A percentile compares a stretch with the other conserved stretches of the same genome.
Evolutionary conservation across 2,797 vertebrate genomes (phyloP).

Genomic region (Alosa sapidissima): DNA sequence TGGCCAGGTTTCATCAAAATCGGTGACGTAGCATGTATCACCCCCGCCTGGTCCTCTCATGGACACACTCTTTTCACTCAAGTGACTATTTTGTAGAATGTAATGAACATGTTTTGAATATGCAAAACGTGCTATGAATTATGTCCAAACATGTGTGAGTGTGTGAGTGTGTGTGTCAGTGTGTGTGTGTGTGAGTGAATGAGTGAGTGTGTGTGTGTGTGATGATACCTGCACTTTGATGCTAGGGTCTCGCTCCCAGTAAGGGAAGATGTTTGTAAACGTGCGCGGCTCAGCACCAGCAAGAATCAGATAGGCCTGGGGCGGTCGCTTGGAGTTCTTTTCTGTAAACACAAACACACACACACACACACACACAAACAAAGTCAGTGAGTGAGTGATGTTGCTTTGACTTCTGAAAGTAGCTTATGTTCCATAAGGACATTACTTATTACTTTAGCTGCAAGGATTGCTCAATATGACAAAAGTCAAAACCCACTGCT

Average conservation of each 20-base stretch:
- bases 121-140: background rate
- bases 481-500: background rate
- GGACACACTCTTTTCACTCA: too few species aligned
- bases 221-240: slow-evolving; percentile 60
- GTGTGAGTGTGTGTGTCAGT: background rate
- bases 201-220: background rate
- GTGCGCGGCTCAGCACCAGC: slow-evolving; percentile 80
- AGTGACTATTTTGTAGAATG: too few species aligned
- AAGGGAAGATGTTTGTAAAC: slow-evolving; percentile 83
- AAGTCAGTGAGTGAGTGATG: background rate
- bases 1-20: too few species aligned
- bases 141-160: background rate
- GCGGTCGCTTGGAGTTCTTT: slow-evolving; percentile 75
- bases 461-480: background rate
- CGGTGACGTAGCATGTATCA: too few species aligned
- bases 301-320: slow-evolving; percentile 75
- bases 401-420: background rate
- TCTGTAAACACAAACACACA: slow-evolving; percentile 58
- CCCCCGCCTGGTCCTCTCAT: too few species aligned
- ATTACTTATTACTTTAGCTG: background rate
- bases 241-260: slow-evolving; percentile 72
- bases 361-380: background rate
- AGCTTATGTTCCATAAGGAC: background rate
- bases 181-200: background rate
- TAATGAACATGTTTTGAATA: background rate